Evolutionary conservation across 2,113 vertebrate species (phyloP).

Genomic region (Engystomops pustulosus): DNA sequence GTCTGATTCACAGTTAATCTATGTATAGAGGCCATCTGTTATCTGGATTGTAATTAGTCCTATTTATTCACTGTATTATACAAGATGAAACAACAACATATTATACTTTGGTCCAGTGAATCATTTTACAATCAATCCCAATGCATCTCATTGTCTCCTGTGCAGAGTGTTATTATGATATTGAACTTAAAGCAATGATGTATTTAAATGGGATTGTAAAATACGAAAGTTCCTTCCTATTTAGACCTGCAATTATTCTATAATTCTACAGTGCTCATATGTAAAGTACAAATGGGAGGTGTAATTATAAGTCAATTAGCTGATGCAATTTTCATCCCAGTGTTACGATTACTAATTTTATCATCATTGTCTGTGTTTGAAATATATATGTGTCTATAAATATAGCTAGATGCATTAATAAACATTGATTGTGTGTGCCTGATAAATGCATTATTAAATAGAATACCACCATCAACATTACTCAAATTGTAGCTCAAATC

Average conservation of each 20-base stretch:
- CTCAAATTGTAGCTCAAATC: no score
- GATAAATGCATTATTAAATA: neutral
- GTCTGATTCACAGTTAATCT: neutral
- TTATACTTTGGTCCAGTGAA: constrained; percentile 28
- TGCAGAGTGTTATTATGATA: constrained; percentile 32
- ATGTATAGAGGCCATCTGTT: neutral
- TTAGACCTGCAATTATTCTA: constrained; percentile 56
- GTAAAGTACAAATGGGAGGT: constrained; percentile 54
- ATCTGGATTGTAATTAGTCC: neutral
- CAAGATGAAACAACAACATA: neutral
- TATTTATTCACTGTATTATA: neutral
- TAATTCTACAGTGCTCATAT: constrained; percentile 52
- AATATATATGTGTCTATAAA: neutral
- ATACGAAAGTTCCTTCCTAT: constrained; percentile 32
- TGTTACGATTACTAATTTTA: constrained; percentile 1
- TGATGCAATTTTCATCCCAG: constrained; percentile 60
- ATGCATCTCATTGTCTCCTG: constrained; percentile 13
- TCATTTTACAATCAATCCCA: constrained; percentile 16
- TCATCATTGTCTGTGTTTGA: neutral
- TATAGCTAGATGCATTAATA: neutral
- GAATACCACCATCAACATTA: no score
- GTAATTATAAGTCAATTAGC: constrained; percentile 61
- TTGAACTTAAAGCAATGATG: constrained; percentile 38
- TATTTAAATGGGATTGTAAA: constrained; percentile 21
- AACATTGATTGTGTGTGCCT: neutral